Base-by-base conservation (phyloP, 2,113 vertebrate species). In the Megaceryle maxima region DNA sequence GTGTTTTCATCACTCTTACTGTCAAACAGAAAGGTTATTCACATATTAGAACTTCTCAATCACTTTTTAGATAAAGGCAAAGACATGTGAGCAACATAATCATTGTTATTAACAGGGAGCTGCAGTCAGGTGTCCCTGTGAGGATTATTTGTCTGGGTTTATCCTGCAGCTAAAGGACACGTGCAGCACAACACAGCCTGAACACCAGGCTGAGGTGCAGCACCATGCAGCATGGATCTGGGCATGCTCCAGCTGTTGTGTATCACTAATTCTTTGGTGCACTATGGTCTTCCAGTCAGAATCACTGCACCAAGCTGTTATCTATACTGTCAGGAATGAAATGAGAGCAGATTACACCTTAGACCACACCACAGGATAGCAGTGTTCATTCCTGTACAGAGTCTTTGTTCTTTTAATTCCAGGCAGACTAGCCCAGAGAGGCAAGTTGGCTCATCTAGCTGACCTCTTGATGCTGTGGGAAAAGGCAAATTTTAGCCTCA, bases 151-250 rank as follows among this genome's bases (percentile, higher is more conserved):
- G 53, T 10, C 53, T 66, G 35, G 3, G 3, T 80, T 66, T 77
- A 9, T 51, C 44, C 48, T 51, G 28, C 2, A 1, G 51, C 37
- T 55, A 7, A n/a, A 72, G 57, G 18, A 8, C 16, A 10, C 0
- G 0, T 41, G 35, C 43, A 68, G 62, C 21, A 56, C 29, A 29
- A 0, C 3, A 4, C 28, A 59, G 41, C 39, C 53, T 18, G 37
- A 44, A 59, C 16, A 51, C 56, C 25, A 31, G 0, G 62, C 57
- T 86, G 74, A 62, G 13, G 22, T 10, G 35, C 62, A 44, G 41
- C 1, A 0, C 24, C 1, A 2, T 53, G 26, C 13, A 18, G 53
- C 15, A 2, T 13, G 28, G 29, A 3, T 22, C 39, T 63, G 67
- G 29, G 22, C 17, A 48, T 72, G 16, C 67, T 66, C 6, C 1